Base-by-base conservation (phyloP, 2,113 vertebrate species). In the Cervus canadensis region DNA sequence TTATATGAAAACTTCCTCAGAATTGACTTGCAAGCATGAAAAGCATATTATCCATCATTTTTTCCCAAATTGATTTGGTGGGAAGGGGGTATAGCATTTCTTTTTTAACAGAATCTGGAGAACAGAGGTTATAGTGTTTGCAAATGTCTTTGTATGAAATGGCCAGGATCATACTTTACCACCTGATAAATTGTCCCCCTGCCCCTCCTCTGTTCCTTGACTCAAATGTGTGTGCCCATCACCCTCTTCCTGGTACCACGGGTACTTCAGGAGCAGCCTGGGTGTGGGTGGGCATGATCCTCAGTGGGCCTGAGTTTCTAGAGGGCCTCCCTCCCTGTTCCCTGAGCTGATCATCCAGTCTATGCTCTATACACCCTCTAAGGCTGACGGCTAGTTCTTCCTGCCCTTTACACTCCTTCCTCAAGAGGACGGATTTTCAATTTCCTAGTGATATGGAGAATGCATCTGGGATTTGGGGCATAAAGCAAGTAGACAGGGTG, bases 1-100 rank as follows among this genome's bases (percentile, higher is more conserved):
- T 97, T 96, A 84, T 83, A 84, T 52, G 36, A 59, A 94, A 92
- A 95, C 85, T 56, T 78, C 25, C 86, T 97, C 62, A 56, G 50
- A 94, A 91, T 60, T 96, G 67, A 94, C 10, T 57, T 91, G 25
- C n/a, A 91, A 84, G 52, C 33, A 59, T 89, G 60, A 28, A 97
- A 92, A 95, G 17, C 50, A 96, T 40, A 40, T 82, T 97, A 87
- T 96, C 52, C 78, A 74, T 89, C 78, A 89, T 93, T 64, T 43
- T 89, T 43, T 87, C 45, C 57, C 85, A 88, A 43, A 94, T 94
- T 91, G 40, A 91, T 83, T 81, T 96, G 59, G 33, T 86, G 19
- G 50, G 10, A 81, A 92, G 21, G 28, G 2, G 33, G 26, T 56
- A 45, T 25, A 71, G 25, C 36, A 3, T 52, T 96, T 95, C 48